Base-by-base conservation (phyloP, 2,797 vertebrate species). In the Peromyscus nudipes region DNA sequence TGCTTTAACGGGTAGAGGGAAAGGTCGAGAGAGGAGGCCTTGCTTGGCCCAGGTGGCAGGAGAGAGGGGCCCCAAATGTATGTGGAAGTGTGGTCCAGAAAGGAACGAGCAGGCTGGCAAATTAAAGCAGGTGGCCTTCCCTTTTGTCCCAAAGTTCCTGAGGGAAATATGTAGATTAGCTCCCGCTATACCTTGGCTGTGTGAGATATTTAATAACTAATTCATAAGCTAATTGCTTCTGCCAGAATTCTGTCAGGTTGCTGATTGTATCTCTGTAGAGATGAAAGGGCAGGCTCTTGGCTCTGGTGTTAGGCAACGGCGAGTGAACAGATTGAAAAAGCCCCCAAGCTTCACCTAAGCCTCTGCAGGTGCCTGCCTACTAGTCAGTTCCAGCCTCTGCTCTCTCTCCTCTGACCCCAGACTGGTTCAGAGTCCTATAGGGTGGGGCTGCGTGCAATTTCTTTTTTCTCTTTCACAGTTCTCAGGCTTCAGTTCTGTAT, bases 181-280 rank as follows among this genome's bases (percentile, higher is more conserved):
- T 60, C 67, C 93, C 76, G 8, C 16, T 40, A 91, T 92, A 92
- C 92, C 92, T 96, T 96, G 92, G 90, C 95, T 91, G 67, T 85
- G 14, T 57, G 90, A 96, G 84, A 69, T 86, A 91, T 40, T 92
- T 82, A 87, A 94, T 96, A 97, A 95, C 62, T 86, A 95, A 97
- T 97, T 95, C 97, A 97, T 67, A 85, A 93, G 87, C 90, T 96
- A 95, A 96, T 96, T 95, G 92, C 97, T 85, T 92, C 97, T 91
- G 85, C 97, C 96, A 96, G 93, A 85, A 86, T 91, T 62, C 95
- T 91, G 95, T 96, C 94, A 84, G 67, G 29, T 82, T 94, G 96
- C 94, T 91, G 96, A 86, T 80, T 91, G 4, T 92, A 55, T 96
- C 91, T 96, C 92, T 76, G 55, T 71, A 37, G 91, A 96, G 96